phyloP scores from a whole-genome alignment of 2,797 vertebrate genomes.

The Enoplosus armatus region DNA sequence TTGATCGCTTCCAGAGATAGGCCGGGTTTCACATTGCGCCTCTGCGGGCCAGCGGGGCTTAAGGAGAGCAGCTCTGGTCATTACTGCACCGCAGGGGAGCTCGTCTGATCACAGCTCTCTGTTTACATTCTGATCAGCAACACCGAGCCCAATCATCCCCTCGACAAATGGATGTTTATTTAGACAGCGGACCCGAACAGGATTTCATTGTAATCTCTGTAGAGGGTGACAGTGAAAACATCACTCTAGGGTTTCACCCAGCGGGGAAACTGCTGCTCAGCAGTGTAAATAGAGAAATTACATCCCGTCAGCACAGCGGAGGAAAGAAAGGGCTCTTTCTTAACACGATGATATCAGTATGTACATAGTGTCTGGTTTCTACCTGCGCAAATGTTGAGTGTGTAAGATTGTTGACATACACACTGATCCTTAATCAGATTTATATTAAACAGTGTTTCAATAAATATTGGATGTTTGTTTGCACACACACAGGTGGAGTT shows the following conservation, averaged over 20 bases:
- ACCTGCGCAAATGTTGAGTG: conserved; percentile 39
- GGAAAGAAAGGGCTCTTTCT: conserved; percentile 45
- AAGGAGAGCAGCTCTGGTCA: conserved; percentile 48
- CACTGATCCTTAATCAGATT: conserved; percentile 17
- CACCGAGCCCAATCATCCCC: conserved; percentile 40
- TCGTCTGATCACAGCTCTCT: conserved; percentile 54
- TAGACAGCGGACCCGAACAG: conserved; percentile 58
- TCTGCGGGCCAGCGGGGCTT: conserved; percentile 43
- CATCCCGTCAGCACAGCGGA: conserved; percentile 35
- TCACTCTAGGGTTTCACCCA: conserved; percentile 59
- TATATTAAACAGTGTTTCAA: conserved; percentile 11
- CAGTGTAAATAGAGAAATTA: conserved; percentile 71
- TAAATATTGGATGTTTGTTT: not conserved
- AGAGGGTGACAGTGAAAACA: conserved; percentile 76
- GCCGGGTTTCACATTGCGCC: conserved; percentile 56
- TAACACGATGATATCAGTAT: conserved; percentile 36
- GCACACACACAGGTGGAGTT: not conserved
- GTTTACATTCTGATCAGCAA: conserved; percentile 70
- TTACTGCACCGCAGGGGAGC: conserved; percentile 48
- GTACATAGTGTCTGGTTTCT: conserved; percentile 48
- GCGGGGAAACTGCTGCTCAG: conserved; percentile 57
- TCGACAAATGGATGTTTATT: conserved; percentile 64
- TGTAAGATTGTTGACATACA: conserved; percentile 9
- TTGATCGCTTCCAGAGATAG: conserved; percentile 73
- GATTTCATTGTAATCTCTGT: conserved; percentile 65